Percentiles rank a stretch among this genome's conserved stretches.
phyloP scores from a whole-genome alignment of 1,140 invertebrate species.

The Pachyrhynchus sulphureomaculatus region DNA sequence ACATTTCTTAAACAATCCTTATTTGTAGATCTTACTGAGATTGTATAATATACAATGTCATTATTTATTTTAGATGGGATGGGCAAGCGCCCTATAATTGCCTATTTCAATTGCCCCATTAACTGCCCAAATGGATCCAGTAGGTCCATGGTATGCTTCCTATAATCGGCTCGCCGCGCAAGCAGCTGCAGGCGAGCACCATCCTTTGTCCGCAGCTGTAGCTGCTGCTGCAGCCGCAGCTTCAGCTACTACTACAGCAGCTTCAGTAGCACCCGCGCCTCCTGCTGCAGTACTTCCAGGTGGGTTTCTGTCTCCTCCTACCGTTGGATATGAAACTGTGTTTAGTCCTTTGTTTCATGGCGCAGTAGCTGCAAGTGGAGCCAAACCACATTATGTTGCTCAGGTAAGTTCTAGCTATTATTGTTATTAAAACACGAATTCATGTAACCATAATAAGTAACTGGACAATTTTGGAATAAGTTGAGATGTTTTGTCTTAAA shows the following conservation, averaged over 20 bases:
- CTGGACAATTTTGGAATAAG: too few relatives aligned
- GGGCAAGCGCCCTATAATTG: conserved; percentile 33
- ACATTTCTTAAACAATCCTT: too few relatives aligned
- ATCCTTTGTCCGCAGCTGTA: conserved; percentile 61
- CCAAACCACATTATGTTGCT: conserved; percentile 37
- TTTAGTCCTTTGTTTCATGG: conserved; percentile 72
- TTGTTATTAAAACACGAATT: too few relatives aligned
- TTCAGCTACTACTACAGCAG: conserved; percentile 57
- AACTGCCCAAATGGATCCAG: conserved; percentile 65
- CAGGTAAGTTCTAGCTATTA: conserved; percentile 26
- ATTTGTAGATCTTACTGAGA: too few relatives aligned
- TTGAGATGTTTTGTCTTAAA: too few relatives aligned
- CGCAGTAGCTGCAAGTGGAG: conserved; percentile 32
- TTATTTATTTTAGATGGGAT: conserved; percentile 48
- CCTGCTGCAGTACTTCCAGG: conserved; percentile 68
- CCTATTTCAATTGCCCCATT: neutral
- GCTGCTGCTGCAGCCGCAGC: conserved; percentile 56
- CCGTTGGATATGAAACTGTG: conserved; percentile 69
- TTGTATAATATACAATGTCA: too few relatives aligned
- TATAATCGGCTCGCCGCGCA: conserved; percentile 69
- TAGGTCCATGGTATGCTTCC: conserved; percentile 75
- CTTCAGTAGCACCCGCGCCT: conserved; percentile 58
- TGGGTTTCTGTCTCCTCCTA: conserved; percentile 66
- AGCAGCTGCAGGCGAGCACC: conserved; percentile 63
- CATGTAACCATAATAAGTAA: too few relatives aligned